Percentiles rank a stretch among this genome's conserved stretches.
These are phyloP conservation scores for Pollenia griseotomentosa DNA, from an alignment of 2,888 invertebrate genomes.

Conservation along the genomic window DNA sequence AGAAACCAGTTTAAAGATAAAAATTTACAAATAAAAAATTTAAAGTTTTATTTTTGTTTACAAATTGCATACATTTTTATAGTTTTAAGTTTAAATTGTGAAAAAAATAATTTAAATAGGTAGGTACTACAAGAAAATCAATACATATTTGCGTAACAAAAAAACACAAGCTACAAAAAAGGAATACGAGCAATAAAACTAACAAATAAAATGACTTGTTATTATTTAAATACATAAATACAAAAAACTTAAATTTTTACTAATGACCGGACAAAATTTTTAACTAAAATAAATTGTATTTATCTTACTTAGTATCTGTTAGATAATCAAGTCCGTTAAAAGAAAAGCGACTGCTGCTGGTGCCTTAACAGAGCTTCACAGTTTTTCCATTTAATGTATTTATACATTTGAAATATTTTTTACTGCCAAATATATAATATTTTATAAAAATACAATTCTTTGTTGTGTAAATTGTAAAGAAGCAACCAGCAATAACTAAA, in stretches of 20 bases:
- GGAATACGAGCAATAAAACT: constrained; percentile 28
- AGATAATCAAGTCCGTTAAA: constrained; percentile 61
- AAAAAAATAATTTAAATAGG: constrained; percentile 55
- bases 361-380: not conserved
- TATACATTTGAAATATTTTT: not conserved
- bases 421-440: not conserved
- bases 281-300: not conserved
- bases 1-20: constrained; percentile 20
- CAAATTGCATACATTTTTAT: not conserved
- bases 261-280: constrained; percentile 8
- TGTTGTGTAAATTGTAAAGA: constrained; percentile 36
- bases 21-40: constrained; percentile 45
- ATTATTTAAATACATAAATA: constrained; percentile 29
- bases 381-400: constrained; percentile 44
- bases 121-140: constrained; percentile 70
- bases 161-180: constrained; percentile 36
- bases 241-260: constrained; percentile 8
- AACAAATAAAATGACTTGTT: not conserved
- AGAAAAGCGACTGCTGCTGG: constrained; percentile 15
- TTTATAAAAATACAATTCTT: constrained; percentile 11
- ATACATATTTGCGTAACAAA: constrained; percentile 69
- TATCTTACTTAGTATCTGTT: constrained; percentile 61
- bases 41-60: constrained; percentile 15
- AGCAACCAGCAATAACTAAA: constrained; percentile 3
- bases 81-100: not conserved